Base-by-base conservation (phyloP, 2,113 vertebrate species). In the Bothrops jararaca region DNA sequence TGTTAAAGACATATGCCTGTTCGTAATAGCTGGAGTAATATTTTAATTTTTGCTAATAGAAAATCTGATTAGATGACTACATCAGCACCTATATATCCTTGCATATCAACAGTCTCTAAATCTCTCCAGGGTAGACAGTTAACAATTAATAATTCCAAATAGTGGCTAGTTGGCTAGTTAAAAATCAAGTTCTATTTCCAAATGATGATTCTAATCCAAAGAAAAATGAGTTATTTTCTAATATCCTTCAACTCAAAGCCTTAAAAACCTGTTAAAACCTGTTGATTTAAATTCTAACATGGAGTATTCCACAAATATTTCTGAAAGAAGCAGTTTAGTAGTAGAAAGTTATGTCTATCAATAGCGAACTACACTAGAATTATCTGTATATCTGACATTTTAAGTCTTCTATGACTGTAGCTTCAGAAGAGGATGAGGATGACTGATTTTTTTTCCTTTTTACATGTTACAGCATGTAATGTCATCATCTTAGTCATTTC, bases 361-460 rank as follows among this genome's bases (percentile, higher is more conserved):
- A 90, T 90, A 95, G 0, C 6, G 26, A 86, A 89, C 89, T 95
- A 23, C 18, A 1, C 45, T 57, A 26, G 85, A 94, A 94, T 88
- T 94, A 92, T 93, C 95, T 94, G 86, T 90, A 69, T 64, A 52
- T 80, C 69, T 93, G 92, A 95, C 90, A 95, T 95, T 95, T 92
- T 85, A 89, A 93, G 89, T 85, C 53, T 95, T 92, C 0, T 69
- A 89, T 93, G 12, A 23, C 57, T 85, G 57, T 90, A 87, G 39
- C 39, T 56, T 80, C 85, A 45, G 0, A 1, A 58, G 0, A 93
- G 58, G 53, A 26, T 34, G 39, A 92, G 39, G 2, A 12, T 85
- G 53, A n/a, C 88, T 92, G 50, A 91, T 58, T 12, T 86, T 57
- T 69, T 69, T 15, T 54, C 15, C 48, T 56, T 29, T 34, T 13